Evolutionary conservation across 2,113 vertebrate species (phyloP).

Genomic region (Antechinus flavipes): DNA sequence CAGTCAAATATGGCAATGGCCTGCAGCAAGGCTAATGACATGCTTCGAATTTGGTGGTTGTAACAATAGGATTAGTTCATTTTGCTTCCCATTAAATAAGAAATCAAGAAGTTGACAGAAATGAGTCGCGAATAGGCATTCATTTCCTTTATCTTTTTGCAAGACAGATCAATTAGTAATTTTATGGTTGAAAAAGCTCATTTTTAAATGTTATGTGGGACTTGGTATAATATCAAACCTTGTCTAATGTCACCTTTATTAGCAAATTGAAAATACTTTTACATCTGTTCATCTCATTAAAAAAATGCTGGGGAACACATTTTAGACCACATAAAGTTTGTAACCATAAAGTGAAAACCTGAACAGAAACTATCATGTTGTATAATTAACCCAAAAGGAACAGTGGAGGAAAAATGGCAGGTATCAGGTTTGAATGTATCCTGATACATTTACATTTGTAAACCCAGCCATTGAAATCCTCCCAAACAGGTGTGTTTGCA

Average conservation of each 20-base stretch:
- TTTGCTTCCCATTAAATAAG: constrained; percentile 82
- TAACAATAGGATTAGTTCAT: constrained; percentile 82
- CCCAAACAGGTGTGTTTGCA: constrained; percentile 69
- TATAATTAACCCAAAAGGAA: constrained; percentile 60
- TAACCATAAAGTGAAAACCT: constrained; percentile 25
- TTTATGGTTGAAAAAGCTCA: constrained; percentile 84
- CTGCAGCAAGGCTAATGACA: constrained; percentile 75
- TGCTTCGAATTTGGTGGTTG: constrained; percentile 83
- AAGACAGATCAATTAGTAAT: constrained; percentile 87
- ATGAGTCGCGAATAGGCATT: constrained; percentile 82
- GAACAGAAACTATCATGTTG: constrained; percentile 43
- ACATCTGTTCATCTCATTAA: constrained; percentile 68
- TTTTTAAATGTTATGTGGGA: constrained; percentile 81
- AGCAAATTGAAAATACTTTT: constrained; percentile 72
- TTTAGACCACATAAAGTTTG: constrained; percentile 52
- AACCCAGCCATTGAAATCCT: constrained; percentile 43
- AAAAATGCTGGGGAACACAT: constrained; percentile 45
- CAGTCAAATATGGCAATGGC: constrained; percentile 78
- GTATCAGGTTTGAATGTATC: neutral
- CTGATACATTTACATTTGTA: constrained; percentile 55
- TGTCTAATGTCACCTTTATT: constrained; percentile 81
- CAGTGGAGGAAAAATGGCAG: constrained; percentile 13
- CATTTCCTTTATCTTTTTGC: constrained; percentile 86
- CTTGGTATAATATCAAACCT: constrained; percentile 79
- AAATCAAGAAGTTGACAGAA: constrained; percentile 82